phyloP scores from a whole-genome alignment of 2,797 vertebrate genomes.

The Selene dorsalis region DNA sequence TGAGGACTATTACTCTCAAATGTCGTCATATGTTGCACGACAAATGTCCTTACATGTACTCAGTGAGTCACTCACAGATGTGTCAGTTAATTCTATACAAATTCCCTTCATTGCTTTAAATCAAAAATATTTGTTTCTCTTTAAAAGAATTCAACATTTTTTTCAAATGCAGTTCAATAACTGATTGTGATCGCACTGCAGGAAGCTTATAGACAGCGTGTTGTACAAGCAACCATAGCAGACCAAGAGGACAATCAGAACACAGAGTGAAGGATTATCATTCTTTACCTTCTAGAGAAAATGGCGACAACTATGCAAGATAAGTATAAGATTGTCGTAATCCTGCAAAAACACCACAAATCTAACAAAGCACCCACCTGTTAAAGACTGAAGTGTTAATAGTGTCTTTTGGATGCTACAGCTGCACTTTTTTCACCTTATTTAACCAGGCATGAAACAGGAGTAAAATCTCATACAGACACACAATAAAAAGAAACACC shows the following conservation, averaged over 20 bases:
- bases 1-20: constrained; percentile 2
- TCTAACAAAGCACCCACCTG: constrained; percentile 12
- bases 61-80: background rate
- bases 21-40: background rate
- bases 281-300: background rate
- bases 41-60: background rate
- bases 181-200: background rate
- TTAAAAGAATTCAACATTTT: background rate
- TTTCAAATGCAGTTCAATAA: background rate
- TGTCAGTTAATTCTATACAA: background rate
- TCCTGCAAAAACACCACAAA: background rate
- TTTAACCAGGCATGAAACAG: no score
- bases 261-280: no score
- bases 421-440: no score
- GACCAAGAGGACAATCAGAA: background rate
- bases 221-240: background rate
- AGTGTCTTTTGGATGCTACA: no score
- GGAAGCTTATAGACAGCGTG: background rate
- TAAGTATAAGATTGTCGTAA: no score
- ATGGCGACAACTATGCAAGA: no score
- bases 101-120: background rate
- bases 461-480: background rate
- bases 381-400: background rate
- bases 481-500: background rate
- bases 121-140: background rate